Conservation (phyloP, 1,140 invertebrate species). For the Drosophila mayri region DNA sequence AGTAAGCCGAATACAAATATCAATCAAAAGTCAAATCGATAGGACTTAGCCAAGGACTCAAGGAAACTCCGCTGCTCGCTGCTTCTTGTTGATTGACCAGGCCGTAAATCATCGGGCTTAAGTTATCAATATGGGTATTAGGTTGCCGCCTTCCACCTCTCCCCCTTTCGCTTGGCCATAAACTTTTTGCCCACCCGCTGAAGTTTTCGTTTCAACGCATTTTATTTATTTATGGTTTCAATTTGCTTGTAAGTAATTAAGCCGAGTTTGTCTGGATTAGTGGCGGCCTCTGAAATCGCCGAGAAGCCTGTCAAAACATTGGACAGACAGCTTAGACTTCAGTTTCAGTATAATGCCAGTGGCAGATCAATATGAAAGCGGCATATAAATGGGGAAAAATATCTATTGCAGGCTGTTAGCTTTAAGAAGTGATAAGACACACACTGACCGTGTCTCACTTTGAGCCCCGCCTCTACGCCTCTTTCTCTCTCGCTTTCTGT, state of each 20-base stretch:
- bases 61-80: constrained; percentile 38
- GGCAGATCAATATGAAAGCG: constrained; percentile 13
- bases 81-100: constrained; percentile 38
- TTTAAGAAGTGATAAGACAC: background rate
- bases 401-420: background rate
- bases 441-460: constrained; percentile 21
- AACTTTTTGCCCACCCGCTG: constrained; percentile 48
- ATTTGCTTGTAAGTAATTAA: constrained; percentile 82
- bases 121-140: constrained; percentile 81
- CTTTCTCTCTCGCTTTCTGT: background rate
- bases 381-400: background rate
- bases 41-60: constrained; percentile 55
- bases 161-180: background rate
- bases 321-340: constrained; percentile 38
- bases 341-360: constrained; percentile 17
- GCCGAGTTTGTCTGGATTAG: constrained; percentile 79
- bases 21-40: constrained; percentile 83
- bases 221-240: constrained; percentile 81
- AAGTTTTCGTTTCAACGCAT: constrained; percentile 69
- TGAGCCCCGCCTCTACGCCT: background rate
- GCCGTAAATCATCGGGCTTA: constrained; percentile 76
- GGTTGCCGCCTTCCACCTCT: constrained; percentile 5
- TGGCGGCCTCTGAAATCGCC: constrained; percentile 55
- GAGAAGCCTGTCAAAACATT: constrained; percentile 56
- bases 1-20: constrained; percentile 58